Evolutionary conservation across 1,140 invertebrate species (phyloP).

Genomic region (Brachionus sp.): DNA sequence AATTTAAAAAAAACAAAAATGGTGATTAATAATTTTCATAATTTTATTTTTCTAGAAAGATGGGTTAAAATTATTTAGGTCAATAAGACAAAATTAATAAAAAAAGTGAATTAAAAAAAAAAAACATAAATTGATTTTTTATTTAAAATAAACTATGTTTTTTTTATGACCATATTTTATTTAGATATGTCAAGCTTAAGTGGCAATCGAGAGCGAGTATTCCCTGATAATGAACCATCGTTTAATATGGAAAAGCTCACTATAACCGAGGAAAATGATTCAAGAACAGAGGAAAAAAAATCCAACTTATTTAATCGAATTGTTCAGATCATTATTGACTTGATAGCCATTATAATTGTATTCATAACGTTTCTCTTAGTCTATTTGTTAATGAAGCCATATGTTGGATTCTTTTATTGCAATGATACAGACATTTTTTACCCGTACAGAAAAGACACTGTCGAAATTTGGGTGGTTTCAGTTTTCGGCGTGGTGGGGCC

Average conservation of each 20-base stretch:
- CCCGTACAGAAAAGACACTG: slow-evolving; percentile 39
- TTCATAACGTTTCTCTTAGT: slow-evolving; percentile 30
- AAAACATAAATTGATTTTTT: background rate
- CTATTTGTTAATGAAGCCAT: slow-evolving; percentile 2
- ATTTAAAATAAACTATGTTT: background rate
- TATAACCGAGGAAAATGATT: background rate
- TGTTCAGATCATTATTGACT: slow-evolving; percentile 18
- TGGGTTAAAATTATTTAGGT: background rate
- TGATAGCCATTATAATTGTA: slow-evolving; percentile 1
- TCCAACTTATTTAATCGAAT: background rate
- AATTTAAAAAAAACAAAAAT: no score
- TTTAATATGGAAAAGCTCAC: background rate
- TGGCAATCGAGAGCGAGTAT: background rate
- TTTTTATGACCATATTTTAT: background rate
- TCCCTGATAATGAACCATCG: background rate
- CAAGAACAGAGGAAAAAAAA: background rate
- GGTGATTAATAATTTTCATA: background rate
- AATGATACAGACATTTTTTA: slow-evolving; percentile 33
- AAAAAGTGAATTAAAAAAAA: background rate
- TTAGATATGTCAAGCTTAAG: background rate
- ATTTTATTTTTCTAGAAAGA: background rate
- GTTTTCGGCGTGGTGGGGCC: background rate
- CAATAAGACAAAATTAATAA: background rate
- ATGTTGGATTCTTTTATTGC: slow-evolving; percentile 10
- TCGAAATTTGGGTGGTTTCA: slow-evolving; percentile 32